These are phyloP conservation scores for Uria aalge DNA, from an alignment of 2,113 vertebrate genomes.

Conservation along the genomic window DNA sequence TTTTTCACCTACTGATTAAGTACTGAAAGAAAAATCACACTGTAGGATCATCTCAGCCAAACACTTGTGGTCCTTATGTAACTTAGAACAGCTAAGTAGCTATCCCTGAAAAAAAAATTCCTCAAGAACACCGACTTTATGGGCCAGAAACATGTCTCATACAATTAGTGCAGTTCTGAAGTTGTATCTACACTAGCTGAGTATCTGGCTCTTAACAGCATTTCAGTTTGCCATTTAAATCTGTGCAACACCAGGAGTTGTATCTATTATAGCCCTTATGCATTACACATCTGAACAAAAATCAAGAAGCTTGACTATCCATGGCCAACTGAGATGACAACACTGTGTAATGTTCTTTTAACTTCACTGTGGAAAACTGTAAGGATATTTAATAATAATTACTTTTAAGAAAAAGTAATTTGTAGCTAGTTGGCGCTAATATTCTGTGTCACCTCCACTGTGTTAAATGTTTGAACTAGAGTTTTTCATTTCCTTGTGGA, in stretches of 20 bases:
- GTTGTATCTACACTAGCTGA: neutral
- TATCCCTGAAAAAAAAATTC: neutral
- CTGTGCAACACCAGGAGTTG: neutral
- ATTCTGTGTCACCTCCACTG: neutral
- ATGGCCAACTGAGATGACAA: neutral
- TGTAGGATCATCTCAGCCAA: neutral
- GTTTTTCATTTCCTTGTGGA: constrained; percentile 54
- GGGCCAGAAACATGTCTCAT: neutral
- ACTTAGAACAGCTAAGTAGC: constrained; percentile 1
- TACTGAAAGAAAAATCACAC: neutral
- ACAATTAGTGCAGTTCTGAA: neutral
- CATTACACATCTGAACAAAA: neutral
- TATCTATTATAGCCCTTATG: neutral
- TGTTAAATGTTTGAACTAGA: neutral
- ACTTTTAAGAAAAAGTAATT: neutral
- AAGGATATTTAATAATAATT: constrained; percentile 15
- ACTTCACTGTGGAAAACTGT: neutral
- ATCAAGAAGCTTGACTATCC: neutral
- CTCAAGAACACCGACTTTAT: neutral
- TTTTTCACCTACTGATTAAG: constrained; percentile 22
- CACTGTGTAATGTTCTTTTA: neutral
- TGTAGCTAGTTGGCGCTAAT: neutral
- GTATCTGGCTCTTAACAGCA: neutral
- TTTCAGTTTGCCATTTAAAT: neutral
- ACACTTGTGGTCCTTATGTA: neutral